Evolutionary conservation across 2,113 vertebrate genomes (phyloP), one percentile per base, ranked within the genome.

Genomic region (Alosa alosa): DNA sequence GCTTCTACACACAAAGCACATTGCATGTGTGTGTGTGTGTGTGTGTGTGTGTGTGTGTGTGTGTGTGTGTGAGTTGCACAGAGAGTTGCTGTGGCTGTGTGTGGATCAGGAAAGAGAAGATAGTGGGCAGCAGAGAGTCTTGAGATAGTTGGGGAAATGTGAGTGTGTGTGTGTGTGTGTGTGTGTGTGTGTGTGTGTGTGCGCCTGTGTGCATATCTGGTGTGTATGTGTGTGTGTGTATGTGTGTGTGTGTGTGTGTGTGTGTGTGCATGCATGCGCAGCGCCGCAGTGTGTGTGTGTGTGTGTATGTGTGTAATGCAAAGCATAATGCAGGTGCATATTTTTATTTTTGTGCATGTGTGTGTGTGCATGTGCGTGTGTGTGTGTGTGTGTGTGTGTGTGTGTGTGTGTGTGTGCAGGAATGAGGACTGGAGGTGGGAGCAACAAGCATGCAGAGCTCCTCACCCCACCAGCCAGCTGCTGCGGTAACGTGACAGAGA

Each of bases 401-500:
- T 75, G 72, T 39, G 25, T 39, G 31, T 75, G 72, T 36, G 72
- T 78, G 72, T 78, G 72, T 78, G 72, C 31, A 13, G 31, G 72
- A 78, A 78, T 78, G 72, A 78, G 72, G 72, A 36, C 72, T 78
- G 72, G 36, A 78, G 36, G 72, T 31, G 72, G 72, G 72, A 78
- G 72, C 72, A 39, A 39, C 36, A 78, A 39, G 72, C 72, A 78
- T 78, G 31, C 72, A 78, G 6, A 72, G 72, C 72, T 78, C 72
- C 36, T 31, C 72, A 11, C 72, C 72, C 72, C 11, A 31, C 31
- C 72, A 17, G 72, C 72, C 72, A 78, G 72, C 64, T 78, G 72
- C 86, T 82, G 86, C 83, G 4, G 86, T 93, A 52, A 92, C 89
- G 84, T 89, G 92, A 92, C 92, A 91, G 91, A 89, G 91, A 91